Conservation (phyloP, 2,797 vertebrate genomes). For the Manis javanica region DNA sequence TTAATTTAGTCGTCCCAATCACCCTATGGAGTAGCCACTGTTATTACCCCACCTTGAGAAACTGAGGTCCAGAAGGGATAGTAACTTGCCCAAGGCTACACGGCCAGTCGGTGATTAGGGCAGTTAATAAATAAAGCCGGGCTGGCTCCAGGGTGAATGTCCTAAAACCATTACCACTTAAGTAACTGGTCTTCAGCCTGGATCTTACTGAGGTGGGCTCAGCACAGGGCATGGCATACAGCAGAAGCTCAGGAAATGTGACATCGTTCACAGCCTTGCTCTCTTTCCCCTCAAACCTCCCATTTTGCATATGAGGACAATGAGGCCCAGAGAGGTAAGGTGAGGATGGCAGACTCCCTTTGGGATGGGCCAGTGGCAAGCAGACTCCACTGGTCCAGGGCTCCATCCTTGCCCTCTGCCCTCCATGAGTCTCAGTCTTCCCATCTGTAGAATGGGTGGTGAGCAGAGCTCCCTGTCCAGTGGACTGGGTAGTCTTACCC, state of each 20-base stretch:
- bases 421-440: background rate
- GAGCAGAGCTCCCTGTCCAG: background rate
- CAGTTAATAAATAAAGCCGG: background rate
- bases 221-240: background rate
- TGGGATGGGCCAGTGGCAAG: background rate
- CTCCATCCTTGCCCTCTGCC: background rate
- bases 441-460: conserved; percentile 1
- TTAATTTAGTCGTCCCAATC: background rate
- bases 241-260: background rate
- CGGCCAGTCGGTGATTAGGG: background rate
- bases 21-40: background rate
- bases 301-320: background rate
- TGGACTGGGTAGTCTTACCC: background rate
- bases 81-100: background rate
- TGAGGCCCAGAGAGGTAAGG: background rate
- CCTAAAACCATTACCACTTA: background rate
- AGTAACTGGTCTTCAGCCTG: background rate
- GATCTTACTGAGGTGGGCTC: background rate
- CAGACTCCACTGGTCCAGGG: background rate
- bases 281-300: conserved; percentile 25
- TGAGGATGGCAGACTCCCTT: background rate
- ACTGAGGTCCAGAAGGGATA: background rate
- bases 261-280: background rate
- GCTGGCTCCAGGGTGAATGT: background rate
- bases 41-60: conserved; percentile 10